Percentiles rank a stretch among this genome's conserved stretches.
Conservation (phyloP, 2,113 vertebrate genomes). For the Capreolus pygargus region DNA sequence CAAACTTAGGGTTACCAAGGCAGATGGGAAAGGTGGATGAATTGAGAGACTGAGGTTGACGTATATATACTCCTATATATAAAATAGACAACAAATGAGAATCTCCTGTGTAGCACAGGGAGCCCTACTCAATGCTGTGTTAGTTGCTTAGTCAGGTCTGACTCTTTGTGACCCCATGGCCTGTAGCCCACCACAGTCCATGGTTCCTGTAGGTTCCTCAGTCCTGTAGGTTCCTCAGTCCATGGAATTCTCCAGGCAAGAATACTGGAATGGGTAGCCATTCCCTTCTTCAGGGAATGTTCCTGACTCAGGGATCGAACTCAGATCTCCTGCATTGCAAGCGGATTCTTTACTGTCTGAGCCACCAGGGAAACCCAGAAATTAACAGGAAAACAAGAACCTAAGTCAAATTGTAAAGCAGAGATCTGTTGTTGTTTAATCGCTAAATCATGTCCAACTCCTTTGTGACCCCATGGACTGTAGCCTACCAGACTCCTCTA, state of each 20-base stretch:
- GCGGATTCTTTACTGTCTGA: neutral
- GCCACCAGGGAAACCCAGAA: neutral
- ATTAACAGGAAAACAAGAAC: neutral
- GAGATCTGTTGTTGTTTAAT: neutral
- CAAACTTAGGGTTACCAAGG: neutral
- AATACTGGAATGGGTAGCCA: neutral
- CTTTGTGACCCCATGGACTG: neutral
- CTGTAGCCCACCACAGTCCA: neutral
- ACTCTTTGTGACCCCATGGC: neutral
- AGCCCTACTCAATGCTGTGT: neutral
- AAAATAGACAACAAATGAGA: neutral
- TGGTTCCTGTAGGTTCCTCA: neutral
- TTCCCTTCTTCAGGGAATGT: neutral
- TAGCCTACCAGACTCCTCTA: neutral
- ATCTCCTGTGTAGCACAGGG: neutral
- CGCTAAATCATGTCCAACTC: neutral
- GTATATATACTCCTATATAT: neutral
- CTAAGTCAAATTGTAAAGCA: neutral
- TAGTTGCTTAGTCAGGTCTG: neutral
- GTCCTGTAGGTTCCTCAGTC: neutral
- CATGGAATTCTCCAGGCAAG: neutral
- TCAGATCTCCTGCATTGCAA: neutral
- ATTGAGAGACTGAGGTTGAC: neutral
- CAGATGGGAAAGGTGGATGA: neutral
- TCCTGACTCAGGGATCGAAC: neutral